Evolutionary conservation across 2,797 vertebrate genomes (phyloP), one percentile per base, ranked within the genome.

Genomic region (Meda fulgida): DNA sequence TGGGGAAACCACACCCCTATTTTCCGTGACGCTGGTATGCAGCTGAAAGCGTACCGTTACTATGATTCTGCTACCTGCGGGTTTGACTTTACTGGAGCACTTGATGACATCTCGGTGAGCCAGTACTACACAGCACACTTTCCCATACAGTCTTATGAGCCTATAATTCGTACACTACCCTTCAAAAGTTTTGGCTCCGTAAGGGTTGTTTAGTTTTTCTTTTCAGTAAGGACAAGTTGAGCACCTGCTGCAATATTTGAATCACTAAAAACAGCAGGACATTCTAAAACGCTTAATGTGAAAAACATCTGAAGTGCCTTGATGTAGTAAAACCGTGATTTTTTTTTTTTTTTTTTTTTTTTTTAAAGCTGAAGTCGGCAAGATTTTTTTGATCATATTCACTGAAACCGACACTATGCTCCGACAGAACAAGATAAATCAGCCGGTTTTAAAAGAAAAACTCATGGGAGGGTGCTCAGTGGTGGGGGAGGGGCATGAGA

Each of bases 1-100:
- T 99, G 98, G 98, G 98, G 98, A 69, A 99, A 99, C 89, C 98
- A 99, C 94, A 99, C 98, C 0, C 97, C 98, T 78, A 98, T 99
- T 93, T 99, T 99, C 93, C 96, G 97, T 83, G 98, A 99, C 0
- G 97, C 97, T 3, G 98, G 98, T 83, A 91, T 99, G 96, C 96
- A 98, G 40, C 95, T 99, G 13, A 97, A 98, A 85, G 93, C 95
- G 3, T 99, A 99, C 81, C 94, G 96, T 36, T 99, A 99, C 92
- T 99, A 99, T 0, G 97, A 99, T 83, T 96, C 98, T 26, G 95
- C 96, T 87, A 99, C 97, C 0, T 99, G 98, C 5, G 98, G 98
- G 78, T 99, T 99, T 88, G 98, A 99, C 93, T 97, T 97, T 91
- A 92, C 94, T 5, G 98, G 98, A 43, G 97, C 98, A 38, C 63